phyloP scores from a whole-genome alignment of 1,140 invertebrate species.

The Drosophila setifemur region DNA sequence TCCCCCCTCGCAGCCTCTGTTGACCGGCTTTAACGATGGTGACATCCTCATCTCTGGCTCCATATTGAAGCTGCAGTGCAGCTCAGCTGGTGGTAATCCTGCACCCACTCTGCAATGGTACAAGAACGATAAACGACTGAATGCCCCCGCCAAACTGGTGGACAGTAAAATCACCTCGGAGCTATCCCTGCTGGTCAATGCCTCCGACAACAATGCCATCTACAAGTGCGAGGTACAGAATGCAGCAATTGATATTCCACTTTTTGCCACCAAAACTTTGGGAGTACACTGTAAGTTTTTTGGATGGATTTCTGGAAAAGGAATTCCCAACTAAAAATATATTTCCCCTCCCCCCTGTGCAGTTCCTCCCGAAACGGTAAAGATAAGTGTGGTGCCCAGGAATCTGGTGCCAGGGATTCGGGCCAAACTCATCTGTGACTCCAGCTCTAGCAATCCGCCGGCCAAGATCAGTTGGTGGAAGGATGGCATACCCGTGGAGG shows the following conservation, averaged over 20 bases:
- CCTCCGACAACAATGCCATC: conserved; percentile 94
- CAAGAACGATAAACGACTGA: conserved; percentile 92
- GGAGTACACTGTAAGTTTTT: conserved; percentile 94
- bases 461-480: conserved; percentile 95
- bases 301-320: background rate
- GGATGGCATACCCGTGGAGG: conserved; percentile 90
- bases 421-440: conserved; percentile 92
- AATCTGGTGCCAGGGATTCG: conserved; percentile 89
- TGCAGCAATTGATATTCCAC: conserved; percentile 92
- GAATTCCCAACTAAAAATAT: background rate
- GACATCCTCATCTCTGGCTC: conserved; percentile 91
- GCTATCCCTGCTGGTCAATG: conserved; percentile 91
- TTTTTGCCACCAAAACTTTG: conserved; percentile 90
- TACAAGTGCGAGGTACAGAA: conserved; percentile 96
- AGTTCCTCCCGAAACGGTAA: conserved; percentile 94
- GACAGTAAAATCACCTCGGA: conserved; percentile 92
- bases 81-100: conserved; percentile 96
- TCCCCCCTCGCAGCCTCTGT: conserved; percentile 92
- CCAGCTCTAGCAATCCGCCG: conserved; percentile 95
- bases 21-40: conserved; percentile 92
- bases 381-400: conserved; percentile 90
- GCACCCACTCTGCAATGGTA: conserved; percentile 94
- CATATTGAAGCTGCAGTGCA: conserved; percentile 93
- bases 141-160: conserved; percentile 86
- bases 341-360: conserved; percentile 30